A percentile compares a stretch with the other conserved stretches of the same genome.
phyloP scores from a whole-genome alignment of 2,113 vertebrate species.

The western clawed frog (Xenopus tropicalis) region UCB_Xtro_10.0 CM004446.2:56312001-56312500 shows the following conservation, averaged over 20 bases:
- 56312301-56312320: not conserved
- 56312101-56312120: not conserved
- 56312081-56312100: too few species aligned
- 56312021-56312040: too few species aligned
- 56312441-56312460: constrained; percentile 47
- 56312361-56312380: constrained; percentile 28
- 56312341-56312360: constrained; percentile 7
- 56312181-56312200: not conserved
- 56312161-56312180: not conserved
- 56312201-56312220: not conserved
- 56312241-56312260: constrained; percentile 1
- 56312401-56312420: constrained; percentile 42
- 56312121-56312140: not conserved
- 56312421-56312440: constrained; percentile 49
- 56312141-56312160: not conserved
- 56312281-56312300: constrained; percentile 16
- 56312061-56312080: too few species aligned
- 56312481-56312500: constrained; percentile 53
- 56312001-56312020: too few species aligned
- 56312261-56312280: constrained; percentile 6
- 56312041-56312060: too few species aligned
- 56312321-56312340: constrained; percentile 19
- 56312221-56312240: not conserved
- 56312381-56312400: constrained; percentile 33
- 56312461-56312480: constrained; percentile 50